Base-by-base conservation (phyloP, 2,888 invertebrate species). In the Tetramorium bicarinatum region DNA sequence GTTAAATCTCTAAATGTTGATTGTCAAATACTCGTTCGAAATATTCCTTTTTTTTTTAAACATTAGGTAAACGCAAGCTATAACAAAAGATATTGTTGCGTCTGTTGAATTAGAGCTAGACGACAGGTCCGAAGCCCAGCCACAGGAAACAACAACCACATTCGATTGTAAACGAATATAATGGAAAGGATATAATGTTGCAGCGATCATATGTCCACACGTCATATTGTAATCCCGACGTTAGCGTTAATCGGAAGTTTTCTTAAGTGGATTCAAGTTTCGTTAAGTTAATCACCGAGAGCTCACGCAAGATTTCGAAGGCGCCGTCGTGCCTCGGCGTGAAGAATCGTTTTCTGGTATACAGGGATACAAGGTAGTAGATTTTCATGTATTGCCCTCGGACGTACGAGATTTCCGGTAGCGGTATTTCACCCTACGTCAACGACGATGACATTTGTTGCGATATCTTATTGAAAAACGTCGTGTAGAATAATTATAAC, bases 101-200 rank as follows among this genome's bases (percentile, higher is more conserved):
- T 94, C 82, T 94, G 91, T 92, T 90, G 72, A 86, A 92, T 88
- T 89, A 95, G 95, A 94, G 92, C 93, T 92, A 93, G 94, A 90
- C 92, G 95, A 86, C 94, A 94, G 86, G 92, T 93, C 89, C 92
- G 94, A 92, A 93, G 92, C 90, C 92, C 93, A 89, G 92, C 93
- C 88, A 91, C 93, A 83, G 94, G 94, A 92, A 95, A 94, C 94
- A 95, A 94, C 94, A 94, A 95, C 91, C 94, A 94, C 91, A 94
- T 95, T 92, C 93, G 94, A 91, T 93, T 94, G 90, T 95, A 94
- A 93, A 87, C 82, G 81, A 66, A 38, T 77, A 82, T 67, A 67
- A 67, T 44, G 66, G 66, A 29, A 49, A 47, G 66, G 47, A 67
- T 29, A 77, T 85, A 87, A 85, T 83, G 80, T 87, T 76, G 74